A percentile compares a stretch with the other conserved stretches of the same genome.
Conservation (phyloP, 2,113 vertebrate species). For the Cacatua alba region DNA sequence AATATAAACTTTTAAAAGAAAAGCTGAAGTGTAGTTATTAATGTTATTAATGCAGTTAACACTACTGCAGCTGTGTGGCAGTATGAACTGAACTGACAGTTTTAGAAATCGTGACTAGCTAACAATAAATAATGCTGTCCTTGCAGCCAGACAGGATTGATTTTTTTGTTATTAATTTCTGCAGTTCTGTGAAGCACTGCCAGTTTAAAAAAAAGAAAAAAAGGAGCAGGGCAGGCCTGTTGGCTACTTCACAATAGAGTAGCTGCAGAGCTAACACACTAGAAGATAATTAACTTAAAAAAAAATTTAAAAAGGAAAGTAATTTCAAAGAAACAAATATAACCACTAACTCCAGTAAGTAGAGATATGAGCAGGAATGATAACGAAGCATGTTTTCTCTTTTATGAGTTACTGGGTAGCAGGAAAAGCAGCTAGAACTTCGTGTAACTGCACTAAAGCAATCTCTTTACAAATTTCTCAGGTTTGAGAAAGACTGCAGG, state of each 20-base stretch:
- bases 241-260: background rate
- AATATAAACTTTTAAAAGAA: background rate
- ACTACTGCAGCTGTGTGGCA: background rate
- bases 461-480: background rate
- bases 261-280: background rate
- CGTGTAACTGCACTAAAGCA: background rate
- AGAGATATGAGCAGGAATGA: background rate
- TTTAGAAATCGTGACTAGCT: background rate
- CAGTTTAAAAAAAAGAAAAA: background rate
- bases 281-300: background rate
- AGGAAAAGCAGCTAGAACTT: background rate
- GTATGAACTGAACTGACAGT: background rate
- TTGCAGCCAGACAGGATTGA: background rate
- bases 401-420: background rate
- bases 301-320: background rate
- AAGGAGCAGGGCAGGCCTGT: background rate
- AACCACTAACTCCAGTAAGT: background rate
- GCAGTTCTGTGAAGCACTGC: background rate
- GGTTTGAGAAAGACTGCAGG: background rate
- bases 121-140: background rate
- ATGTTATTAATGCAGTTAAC: background rate
- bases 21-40: background rate
- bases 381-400: background rate
- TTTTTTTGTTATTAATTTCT: background rate
- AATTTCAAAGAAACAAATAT: background rate